Percentiles rank a stretch among this genome's conserved stretches.
Evolutionary conservation across 2,888 invertebrate genomes (phyloP).

Genomic region (Epistrophe grossulariae): DNA sequence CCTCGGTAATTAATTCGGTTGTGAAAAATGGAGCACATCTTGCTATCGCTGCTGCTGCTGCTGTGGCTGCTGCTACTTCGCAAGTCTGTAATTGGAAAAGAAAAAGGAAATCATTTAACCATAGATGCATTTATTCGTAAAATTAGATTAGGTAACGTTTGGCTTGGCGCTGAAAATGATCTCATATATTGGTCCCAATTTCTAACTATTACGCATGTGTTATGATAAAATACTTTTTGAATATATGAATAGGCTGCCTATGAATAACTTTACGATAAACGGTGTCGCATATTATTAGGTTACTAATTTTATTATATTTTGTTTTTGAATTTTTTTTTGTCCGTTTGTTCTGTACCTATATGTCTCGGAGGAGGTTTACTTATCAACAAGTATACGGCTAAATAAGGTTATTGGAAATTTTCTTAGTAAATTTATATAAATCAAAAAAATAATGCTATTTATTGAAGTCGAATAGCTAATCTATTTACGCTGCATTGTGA

Average conservation of each 20-base stretch:
- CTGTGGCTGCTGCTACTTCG: conserved; percentile 33
- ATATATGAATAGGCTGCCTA: conserved; percentile 82
- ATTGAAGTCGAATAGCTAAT: background rate
- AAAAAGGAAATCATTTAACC: conserved; percentile 50
- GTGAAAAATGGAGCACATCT: conserved; percentile 83
- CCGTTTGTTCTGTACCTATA: background rate
- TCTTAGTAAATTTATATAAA: conserved; percentile 25
- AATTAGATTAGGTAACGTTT: conserved; percentile 44
- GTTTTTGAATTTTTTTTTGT: conserved; percentile 23
- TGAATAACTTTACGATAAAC: conserved; percentile 80
- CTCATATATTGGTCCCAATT: background rate
- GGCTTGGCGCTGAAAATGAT: background rate
- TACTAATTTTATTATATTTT: conserved; percentile 57
- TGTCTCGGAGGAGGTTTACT: background rate
- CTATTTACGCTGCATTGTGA: background rate
- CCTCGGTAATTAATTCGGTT: conserved; percentile 83
- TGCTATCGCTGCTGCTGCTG: conserved; percentile 25
- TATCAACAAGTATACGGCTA: background rate
- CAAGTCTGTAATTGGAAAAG: conserved; percentile 53
- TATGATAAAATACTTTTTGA: conserved; percentile 82
- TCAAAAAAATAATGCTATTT: conserved; percentile 16
- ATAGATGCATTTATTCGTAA: conserved; percentile 67
- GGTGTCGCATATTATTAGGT: conserved; percentile 80
- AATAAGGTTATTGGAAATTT: background rate
- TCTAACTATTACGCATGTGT: conserved; percentile 72